phyloP scores from a whole-genome alignment of 2,797 vertebrate species.

The Xenentodon cancila region DNA sequence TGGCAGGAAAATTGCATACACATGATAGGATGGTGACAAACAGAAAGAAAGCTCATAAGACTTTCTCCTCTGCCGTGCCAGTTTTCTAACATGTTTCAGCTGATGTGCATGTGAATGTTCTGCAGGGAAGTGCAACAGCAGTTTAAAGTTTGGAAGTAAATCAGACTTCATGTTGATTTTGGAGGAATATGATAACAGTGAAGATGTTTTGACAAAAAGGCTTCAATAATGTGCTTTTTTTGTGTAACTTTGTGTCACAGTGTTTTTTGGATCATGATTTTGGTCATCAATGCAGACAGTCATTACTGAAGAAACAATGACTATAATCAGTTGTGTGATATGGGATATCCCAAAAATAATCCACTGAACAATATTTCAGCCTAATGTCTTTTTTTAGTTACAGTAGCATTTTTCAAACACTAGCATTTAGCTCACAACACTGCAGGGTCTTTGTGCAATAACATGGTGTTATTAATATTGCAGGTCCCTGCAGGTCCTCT shows the following conservation, averaged over 20 bases:
- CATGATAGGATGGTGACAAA: conserved; percentile 67
- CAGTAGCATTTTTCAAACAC: too few relatives aligned
- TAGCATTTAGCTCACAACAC: too few relatives aligned
- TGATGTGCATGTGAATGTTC: conserved; percentile 48
- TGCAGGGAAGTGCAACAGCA: conserved; percentile 7
- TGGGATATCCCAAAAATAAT: not conserved
- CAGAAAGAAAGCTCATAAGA: conserved; percentile 60
- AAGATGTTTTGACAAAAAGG: too few relatives aligned
- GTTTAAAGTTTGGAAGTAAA: conserved; percentile 16
- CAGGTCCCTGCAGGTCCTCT: too few relatives aligned
- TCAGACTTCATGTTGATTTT: not conserved
- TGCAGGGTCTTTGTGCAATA: too few relatives aligned
- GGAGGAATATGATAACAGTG: not conserved
- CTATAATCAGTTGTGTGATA: not conserved
- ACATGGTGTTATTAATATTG: too few relatives aligned
- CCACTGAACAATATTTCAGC: not conserved
- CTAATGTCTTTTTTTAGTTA: too few relatives aligned
- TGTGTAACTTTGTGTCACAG: not conserved
- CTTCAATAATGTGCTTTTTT: not conserved
- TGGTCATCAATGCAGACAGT: not conserved
- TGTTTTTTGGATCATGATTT: not conserved
- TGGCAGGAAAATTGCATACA: conserved; percentile 60
- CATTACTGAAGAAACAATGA: not conserved
- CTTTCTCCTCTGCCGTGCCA: conserved; percentile 62
- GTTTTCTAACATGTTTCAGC: conserved; percentile 45